Evolutionary conservation across 2,797 vertebrate species (phyloP).

Genomic region (Pipistrellus kuhlii): DNA sequence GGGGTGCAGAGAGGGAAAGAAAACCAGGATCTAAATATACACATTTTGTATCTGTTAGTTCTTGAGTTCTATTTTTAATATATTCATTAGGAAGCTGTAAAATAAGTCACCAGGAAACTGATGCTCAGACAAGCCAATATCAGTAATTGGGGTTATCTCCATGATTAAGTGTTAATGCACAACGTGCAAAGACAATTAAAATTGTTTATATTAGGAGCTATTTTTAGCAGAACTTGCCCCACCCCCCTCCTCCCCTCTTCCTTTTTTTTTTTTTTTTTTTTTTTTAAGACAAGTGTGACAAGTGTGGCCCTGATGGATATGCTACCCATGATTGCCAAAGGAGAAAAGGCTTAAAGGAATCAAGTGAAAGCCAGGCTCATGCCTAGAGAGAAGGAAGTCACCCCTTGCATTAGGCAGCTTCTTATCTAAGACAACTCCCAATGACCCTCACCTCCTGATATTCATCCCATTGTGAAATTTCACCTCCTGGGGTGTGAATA

Average conservation of each 20-base stretch:
- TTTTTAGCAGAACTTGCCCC: not conserved
- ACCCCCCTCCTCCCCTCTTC: not conserved
- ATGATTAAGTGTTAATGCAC: not conserved
- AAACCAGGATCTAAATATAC: not conserved
- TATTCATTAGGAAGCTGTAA: conserved; percentile 43
- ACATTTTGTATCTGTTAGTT: not conserved
- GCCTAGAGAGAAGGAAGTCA: not conserved
- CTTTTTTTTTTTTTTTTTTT: not conserved
- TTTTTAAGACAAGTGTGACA: not conserved
- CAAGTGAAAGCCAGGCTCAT: not conserved
- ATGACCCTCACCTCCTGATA: not conserved
- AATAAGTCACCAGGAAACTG: conserved; percentile 49
- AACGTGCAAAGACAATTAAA: not conserved
- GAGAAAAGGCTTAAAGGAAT: not conserved
- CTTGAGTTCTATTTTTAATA: conserved; percentile 45
- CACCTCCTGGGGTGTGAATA: not conserved
- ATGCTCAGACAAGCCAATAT: conserved; percentile 26
- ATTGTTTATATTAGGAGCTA: conserved; percentile 13
- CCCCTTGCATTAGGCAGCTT: not conserved
- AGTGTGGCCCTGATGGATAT: not conserved
- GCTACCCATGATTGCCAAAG: not conserved
- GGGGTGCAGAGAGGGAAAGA: not conserved
- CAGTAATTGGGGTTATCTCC: not conserved
- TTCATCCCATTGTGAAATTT: not conserved
- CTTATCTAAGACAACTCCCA: not conserved